phyloP scores from a whole-genome alignment of 1,140 invertebrate genomes.

The Drosophila nigromelanica region DNA sequence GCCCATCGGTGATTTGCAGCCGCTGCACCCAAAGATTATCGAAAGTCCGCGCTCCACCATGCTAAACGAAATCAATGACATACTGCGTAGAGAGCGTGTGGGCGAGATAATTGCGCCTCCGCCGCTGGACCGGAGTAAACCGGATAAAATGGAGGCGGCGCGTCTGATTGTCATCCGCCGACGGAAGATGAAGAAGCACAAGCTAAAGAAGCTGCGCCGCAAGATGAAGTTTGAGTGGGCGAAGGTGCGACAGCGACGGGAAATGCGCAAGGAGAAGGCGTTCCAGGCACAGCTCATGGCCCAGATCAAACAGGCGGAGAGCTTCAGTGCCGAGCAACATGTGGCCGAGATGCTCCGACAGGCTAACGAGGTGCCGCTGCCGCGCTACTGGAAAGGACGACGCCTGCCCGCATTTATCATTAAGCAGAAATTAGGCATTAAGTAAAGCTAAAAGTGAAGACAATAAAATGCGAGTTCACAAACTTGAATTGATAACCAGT shows the following conservation, averaged over 20 bases:
- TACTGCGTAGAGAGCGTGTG: constrained; percentile 50
- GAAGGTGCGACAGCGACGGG: constrained; percentile 88
- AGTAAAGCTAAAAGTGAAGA: constrained; percentile 45
- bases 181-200: constrained; percentile 94
- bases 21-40: constrained; percentile 51
- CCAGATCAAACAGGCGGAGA: constrained; percentile 89
- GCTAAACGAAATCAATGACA: constrained; percentile 74
- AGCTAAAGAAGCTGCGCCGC: constrained; percentile 91
- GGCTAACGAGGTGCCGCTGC: constrained; percentile 87
- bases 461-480: constrained; percentile 54
- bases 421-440: constrained; percentile 84
- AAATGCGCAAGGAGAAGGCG: constrained; percentile 89
- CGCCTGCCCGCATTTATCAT: constrained; percentile 88
- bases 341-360: constrained; percentile 87
- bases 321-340: constrained; percentile 90
- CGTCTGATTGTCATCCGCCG: constrained; percentile 90
- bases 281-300: constrained; percentile 89
- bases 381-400: constrained; percentile 87
- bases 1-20: constrained; percentile 60
- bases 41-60: constrained; percentile 68
- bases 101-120: constrained; percentile 64
- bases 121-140: constrained; percentile 51
- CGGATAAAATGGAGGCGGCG: constrained; percentile 88
- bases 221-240: constrained; percentile 90
- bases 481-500: constrained; percentile 61